phyloP scores from a whole-genome alignment of 2,113 vertebrate genomes.

The Isichthys henryi region DNA sequence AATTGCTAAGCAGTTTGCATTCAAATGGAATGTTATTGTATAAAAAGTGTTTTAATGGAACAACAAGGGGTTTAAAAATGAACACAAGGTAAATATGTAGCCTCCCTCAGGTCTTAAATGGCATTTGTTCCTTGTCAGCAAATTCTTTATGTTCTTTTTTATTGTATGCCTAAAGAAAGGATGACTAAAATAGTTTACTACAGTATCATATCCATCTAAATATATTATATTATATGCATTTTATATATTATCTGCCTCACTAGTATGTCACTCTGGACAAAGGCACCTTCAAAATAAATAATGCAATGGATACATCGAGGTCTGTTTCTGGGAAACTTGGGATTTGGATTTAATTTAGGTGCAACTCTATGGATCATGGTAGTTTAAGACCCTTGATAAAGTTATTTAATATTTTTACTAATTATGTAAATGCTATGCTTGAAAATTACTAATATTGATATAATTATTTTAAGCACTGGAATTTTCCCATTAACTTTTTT shows the following conservation, averaged over 20 bases:
- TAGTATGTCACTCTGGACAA: background rate
- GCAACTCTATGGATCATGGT: background rate
- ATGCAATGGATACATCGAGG: background rate
- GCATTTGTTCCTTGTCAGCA: constrained; percentile 5
- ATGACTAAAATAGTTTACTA: background rate
- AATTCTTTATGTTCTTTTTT: background rate
- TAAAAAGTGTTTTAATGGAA: constrained; percentile 24
- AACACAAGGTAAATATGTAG: constrained; percentile 9
- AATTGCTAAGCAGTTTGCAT: constrained; percentile 18
- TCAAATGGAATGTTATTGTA: constrained; percentile 18
- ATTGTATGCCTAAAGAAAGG: constrained; percentile 14
- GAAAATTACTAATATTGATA: background rate
- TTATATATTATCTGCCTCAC: background rate
- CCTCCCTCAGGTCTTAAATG: background rate
- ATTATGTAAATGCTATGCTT: background rate
- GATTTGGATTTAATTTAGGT: background rate
- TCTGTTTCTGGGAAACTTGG: background rate
- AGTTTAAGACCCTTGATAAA: background rate
- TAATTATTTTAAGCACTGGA: background rate
- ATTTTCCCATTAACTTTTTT: background rate
- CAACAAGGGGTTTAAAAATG: constrained; percentile 8
- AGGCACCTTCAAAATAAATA: background rate
- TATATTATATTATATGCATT: background rate
- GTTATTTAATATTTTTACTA: background rate
- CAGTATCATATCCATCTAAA: background rate